These are phyloP conservation scores for Parauchenoglanis ngamensis DNA, from an alignment of 2,797 vertebrate genomes.

Conservation along the genomic window DNA sequence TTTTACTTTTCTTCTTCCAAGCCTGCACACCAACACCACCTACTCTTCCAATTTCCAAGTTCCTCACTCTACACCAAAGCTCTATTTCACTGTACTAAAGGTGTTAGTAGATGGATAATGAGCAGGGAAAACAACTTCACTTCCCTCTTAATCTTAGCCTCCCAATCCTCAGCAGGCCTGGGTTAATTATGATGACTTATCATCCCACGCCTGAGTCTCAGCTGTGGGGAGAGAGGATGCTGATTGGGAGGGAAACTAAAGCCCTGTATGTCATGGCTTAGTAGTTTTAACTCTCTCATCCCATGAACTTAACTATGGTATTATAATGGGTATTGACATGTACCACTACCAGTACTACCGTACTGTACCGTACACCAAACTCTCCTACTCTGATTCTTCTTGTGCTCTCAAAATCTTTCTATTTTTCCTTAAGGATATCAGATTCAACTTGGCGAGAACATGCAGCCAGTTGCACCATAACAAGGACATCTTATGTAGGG, in stretches of 20 bases:
- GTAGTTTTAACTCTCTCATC: not conserved
- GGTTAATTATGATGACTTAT: conserved; percentile 77
- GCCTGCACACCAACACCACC: not conserved
- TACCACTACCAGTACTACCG: not conserved
- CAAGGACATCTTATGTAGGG: conserved; percentile 58
- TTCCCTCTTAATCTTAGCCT: conserved; percentile 59
- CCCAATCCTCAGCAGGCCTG: conserved; percentile 63
- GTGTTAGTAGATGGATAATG: conserved; percentile 59
- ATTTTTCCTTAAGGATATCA: not conserved
- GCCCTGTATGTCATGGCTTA: not conserved
- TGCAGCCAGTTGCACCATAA: conserved; percentile 69
- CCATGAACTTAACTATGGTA: not conserved
- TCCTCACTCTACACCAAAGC: conserved; percentile 42
- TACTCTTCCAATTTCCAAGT: conserved; percentile 26
- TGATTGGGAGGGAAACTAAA: not conserved
- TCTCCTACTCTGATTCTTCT: not conserved
- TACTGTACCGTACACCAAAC: not conserved
- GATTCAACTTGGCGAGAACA: conserved; percentile 9
- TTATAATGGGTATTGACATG: conserved; percentile 37
- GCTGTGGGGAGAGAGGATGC: conserved; percentile 61
- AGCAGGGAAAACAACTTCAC: conserved; percentile 57
- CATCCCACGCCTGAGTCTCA: conserved; percentile 69
- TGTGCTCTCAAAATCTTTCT: conserved; percentile 39
- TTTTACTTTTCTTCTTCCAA: conserved; percentile 18
- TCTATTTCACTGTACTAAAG: conserved; percentile 44